Evolutionary conservation across 2,113 vertebrate species (phyloP).

Genomic region (Rattus rattus): DNA sequence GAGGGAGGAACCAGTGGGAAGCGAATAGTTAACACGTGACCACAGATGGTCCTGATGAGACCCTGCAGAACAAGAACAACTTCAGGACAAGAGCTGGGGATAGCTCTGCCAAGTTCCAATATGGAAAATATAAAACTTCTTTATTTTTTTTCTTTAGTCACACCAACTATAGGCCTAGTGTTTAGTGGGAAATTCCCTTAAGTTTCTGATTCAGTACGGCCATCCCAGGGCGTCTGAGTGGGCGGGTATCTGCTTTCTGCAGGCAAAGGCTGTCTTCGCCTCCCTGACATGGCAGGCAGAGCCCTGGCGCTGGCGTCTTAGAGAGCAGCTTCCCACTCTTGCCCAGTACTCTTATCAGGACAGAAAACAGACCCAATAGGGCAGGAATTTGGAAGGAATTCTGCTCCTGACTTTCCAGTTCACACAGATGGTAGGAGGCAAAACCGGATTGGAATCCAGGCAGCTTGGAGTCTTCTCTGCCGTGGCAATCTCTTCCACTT

Average conservation of each 20-base stretch:
- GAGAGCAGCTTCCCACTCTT: not conserved
- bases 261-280: not conserved
- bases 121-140: conserved; percentile 10
- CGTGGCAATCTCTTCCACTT: not conserved
- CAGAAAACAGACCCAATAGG: not conserved
- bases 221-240: rapidly evolving
- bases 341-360: not conserved
- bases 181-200: not conserved
- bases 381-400: not conserved
- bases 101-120: conserved; percentile 14
- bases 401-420: not conserved
- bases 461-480: not conserved
- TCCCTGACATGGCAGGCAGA: not conserved
- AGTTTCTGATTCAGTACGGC: not conserved
- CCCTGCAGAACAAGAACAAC: not conserved
- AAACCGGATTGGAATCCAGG: not conserved
- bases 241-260: not conserved
- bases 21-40: not conserved
- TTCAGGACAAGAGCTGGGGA: not conserved
- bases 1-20: conserved; percentile 38
- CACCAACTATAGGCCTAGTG: not conserved
- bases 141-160: not conserved
- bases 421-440: not conserved
- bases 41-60: conserved; percentile 34
- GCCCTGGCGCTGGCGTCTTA: not conserved